phyloP scores from a whole-genome alignment of 1,140 invertebrate species.

The Kradibia gibbosae region DNA sequence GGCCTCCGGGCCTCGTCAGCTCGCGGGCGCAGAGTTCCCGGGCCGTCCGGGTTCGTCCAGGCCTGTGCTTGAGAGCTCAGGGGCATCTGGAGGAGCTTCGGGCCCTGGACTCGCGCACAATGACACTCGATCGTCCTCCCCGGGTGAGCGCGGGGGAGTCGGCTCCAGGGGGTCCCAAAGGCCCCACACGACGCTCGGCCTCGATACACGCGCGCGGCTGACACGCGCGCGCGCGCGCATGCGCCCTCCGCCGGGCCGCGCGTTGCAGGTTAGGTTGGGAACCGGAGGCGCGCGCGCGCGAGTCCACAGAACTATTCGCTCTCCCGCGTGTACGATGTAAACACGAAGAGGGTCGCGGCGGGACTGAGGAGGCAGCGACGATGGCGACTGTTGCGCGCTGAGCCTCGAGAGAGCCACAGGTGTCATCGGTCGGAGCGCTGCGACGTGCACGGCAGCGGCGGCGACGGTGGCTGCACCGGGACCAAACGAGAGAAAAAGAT shows the following conservation, averaged over 20 bases:
- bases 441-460: conserved; percentile 50
- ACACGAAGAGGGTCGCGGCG: conserved; percentile 68
- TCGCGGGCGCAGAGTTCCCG: not conserved
- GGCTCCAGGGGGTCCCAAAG: not conserved
- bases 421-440: conserved; percentile 63
- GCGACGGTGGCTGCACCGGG: conserved; percentile 2
- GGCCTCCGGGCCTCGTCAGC: too few species aligned
- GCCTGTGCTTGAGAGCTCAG: not conserved
- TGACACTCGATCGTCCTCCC: not conserved
- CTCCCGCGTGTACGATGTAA: conserved; percentile 55
- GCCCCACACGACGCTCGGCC: not conserved
- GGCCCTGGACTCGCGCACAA: not conserved
- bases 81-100: not conserved
- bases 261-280: conserved; percentile 19
- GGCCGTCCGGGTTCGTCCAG: not conserved
- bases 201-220: not conserved
- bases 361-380: conserved; percentile 60
- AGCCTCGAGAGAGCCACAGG: conserved; percentile 65
- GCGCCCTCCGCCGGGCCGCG: conserved; percentile 34
- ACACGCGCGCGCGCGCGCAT: conserved; percentile 23
- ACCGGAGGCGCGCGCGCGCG: conserved; percentile 27
- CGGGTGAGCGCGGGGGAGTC: not conserved
- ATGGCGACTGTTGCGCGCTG: conserved; percentile 1
- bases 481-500: not conserved
- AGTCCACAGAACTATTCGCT: conserved; percentile 51